Base-by-base conservation (phyloP, 2,113 vertebrate species). In the Megaceryle torquata region DNA sequence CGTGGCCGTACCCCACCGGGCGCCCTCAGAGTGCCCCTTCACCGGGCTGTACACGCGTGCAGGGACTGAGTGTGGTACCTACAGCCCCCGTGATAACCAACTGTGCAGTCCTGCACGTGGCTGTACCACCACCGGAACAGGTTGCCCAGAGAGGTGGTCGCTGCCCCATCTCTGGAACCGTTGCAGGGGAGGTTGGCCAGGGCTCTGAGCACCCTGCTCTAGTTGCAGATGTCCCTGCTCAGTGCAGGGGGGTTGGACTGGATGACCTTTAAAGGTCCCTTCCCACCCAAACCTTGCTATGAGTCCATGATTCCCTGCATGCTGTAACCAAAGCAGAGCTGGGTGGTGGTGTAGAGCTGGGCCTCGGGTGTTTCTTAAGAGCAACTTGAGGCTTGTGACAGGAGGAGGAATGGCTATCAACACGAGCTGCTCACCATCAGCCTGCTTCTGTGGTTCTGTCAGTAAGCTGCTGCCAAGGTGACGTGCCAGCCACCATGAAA, bases 381-480 rank as follows among this genome's bases (percentile, higher is more conserved):
- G 9, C 37, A 4, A 2, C 16, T 44, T 59, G 13, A 15, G n/a
- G 5, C 1, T 19, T 1, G 39, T 24, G 61, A 31, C 1, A 2
- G 22, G 56, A 50, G 48, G 41, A 17, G 28, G 76, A 31, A 26
- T 10, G 41, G 69, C 15, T 13, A 2, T 15, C 31, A 1, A 50
- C 17, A 31, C 1, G 4, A 50, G 37, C 67, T 0, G 1, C 26
- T 37, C 26, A 0, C 20, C 3, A 0, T 11, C 8, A 9, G 6
- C 4, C 1, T 12, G 29, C 24, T 9, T 6, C 20, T 8, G 39
- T n/a, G 2, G 2, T 59, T n/a, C 9, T 2, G 0, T 10, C 2
- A 0, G 15, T 22, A 7, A 22, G 29, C n/a, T 31, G 60, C n/a
- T 10, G 15, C 2, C 1, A 3, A 56, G 71, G 15, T 6, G 2